Evolutionary conservation across 1,140 invertebrate species (phyloP).

Genomic region (Drosophila miranda): DNA sequence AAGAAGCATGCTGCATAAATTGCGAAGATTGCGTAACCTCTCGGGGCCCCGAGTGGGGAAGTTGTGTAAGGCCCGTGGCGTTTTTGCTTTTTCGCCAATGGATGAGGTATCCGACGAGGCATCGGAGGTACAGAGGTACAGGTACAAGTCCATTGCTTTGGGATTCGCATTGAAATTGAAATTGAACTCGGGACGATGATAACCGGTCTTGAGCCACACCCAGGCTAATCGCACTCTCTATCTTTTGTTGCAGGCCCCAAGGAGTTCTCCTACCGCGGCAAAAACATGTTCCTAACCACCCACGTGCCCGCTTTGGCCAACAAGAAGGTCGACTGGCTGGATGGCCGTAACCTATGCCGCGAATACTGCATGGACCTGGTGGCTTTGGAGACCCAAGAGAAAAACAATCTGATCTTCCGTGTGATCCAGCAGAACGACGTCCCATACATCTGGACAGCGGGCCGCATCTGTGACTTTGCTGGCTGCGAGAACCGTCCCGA

Average conservation of each 20-base stretch:
- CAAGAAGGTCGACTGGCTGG: conserved; percentile 93
- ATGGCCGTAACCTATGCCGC: conserved; percentile 93
- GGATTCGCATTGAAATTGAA: too few relatives aligned
- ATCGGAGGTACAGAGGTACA: too few relatives aligned
- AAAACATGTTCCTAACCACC: conserved; percentile 94
- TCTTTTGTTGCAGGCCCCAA: conserved; percentile 88
- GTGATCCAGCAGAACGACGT: conserved; percentile 93
- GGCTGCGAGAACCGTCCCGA: conserved; percentile 93
- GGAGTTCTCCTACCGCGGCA: conserved; percentile 92
- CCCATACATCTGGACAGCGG: conserved; percentile 96
- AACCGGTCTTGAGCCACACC: too few relatives aligned
- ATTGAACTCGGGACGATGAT: too few relatives aligned
- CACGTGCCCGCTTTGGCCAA: conserved; percentile 90
- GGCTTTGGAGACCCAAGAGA: conserved; percentile 93
- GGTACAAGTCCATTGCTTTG: too few relatives aligned
- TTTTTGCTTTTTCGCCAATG: conserved; percentile 20
- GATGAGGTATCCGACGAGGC: too few relatives aligned
- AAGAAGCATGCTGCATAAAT: conserved; percentile 74
- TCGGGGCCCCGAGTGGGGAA: conserved; percentile 37
- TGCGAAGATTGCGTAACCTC: conserved; percentile 66
- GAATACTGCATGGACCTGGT: conserved; percentile 97
- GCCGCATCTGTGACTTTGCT: conserved; percentile 95
- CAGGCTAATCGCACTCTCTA: not conserved
- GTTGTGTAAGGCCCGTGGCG: conserved; percentile 69
- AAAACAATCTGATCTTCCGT: conserved; percentile 94